Evolutionary conservation across 2,113 vertebrate genomes (phyloP).

Genomic region (Campylomormyrus tamandua): DNA sequence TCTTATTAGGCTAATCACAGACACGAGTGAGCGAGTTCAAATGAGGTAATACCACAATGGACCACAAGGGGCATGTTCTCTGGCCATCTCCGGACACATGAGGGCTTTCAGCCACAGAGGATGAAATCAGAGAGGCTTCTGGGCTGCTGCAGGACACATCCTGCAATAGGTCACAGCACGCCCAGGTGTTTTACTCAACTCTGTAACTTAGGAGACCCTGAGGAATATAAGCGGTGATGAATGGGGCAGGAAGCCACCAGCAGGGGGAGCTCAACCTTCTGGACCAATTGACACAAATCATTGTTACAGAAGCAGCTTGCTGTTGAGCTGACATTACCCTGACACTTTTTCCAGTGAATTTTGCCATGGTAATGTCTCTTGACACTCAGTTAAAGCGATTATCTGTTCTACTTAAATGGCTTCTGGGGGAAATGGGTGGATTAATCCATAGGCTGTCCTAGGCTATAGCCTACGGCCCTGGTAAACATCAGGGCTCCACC

Average conservation of each 20-base stretch:
- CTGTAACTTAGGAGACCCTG: neutral
- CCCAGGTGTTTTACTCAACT: neutral
- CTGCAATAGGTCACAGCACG: neutral
- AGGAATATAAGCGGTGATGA: neutral
- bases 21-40: neutral
- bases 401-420: neutral
- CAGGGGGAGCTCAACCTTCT: neutral
- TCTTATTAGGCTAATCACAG: neutral
- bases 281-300: neutral
- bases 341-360: neutral
- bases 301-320: neutral
- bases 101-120: neutral
- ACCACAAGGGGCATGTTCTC: neutral
- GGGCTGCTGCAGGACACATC: neutral
- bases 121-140: neutral
- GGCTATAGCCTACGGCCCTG: neutral
- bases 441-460: neutral
- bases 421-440: neutral
- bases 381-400: neutral
- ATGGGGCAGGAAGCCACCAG: neutral
- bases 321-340: neutral
- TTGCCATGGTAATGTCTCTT: neutral
- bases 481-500: neutral
- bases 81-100: neutral
- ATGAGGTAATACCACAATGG: neutral